Evolutionary conservation across 2,888 invertebrate genomes (phyloP), one percentile per base, ranked within the genome.

Genomic region (Lithodes maja): DNA sequence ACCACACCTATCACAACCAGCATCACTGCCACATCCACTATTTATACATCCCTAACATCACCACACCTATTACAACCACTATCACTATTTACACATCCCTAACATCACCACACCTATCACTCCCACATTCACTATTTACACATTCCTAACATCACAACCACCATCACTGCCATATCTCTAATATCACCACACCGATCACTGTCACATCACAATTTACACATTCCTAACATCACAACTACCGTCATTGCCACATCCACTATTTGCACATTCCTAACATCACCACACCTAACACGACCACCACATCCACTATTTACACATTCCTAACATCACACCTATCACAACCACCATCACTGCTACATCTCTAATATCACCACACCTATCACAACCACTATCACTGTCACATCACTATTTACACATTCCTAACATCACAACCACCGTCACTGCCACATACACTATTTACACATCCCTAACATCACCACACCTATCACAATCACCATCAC

Each of bases 271-370:
- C n/a, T n/a, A n/a, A 33, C 5, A n/a, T 74, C 74, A n/a, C 61
- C 5, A 61, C 61, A 61, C 61, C 61, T 61, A 61, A 5, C 61
- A 61, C 12, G 7, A 61, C 61, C 61, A 12, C 61, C 5, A 61
- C 61, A 61, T 61, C 12, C 5, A 61, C 7, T 61, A 61, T 12
- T 61, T 7, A 61, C 5, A 61, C 61, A 61, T 12, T 61, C 61
- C 12, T 61, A 61, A 61, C 5, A 12, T 61, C 61, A 61, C 61
- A 61, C 61, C 7, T 61, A 61, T 12, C 61, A 5, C 75, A 5
- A 75, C n/a, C 75, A 75, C 75, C 75, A 75, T n/a, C 5, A 75
- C n/a, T 75, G 75, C 75, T 33, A 33, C 49, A 75, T 33, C 49
- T 33, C n/a, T 15, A 75, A 5, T 15, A 75, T 33, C 75, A 33